Percentiles rank a stretch among this genome's conserved stretches.
These are phyloP conservation scores for Dryobota labecula DNA, from an alignment of 2,888 invertebrate species.

Conservation along the genomic window DNA sequence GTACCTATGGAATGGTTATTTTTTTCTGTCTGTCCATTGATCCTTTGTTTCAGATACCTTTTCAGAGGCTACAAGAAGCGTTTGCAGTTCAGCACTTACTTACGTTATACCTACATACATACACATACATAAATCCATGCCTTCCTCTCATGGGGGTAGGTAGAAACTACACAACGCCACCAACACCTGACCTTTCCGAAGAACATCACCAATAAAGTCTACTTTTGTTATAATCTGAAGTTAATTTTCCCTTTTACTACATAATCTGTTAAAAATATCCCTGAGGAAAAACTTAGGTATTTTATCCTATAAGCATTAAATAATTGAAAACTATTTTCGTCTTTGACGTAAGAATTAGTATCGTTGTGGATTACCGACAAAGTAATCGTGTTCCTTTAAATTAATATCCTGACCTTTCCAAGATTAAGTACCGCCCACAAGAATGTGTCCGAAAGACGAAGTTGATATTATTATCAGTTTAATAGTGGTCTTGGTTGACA, in stretches of 20 bases:
- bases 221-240: neutral
- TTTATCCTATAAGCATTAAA: neutral
- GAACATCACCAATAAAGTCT: neutral
- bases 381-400: constrained; percentile 22
- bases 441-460: neutral
- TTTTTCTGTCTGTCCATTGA: too few relatives aligned
- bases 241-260: neutral
- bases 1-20: neutral
- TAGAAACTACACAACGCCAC: neutral
- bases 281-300: neutral
- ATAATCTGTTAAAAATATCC: neutral
- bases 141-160: neutral
- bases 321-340: constrained; percentile 18
- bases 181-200: neutral
- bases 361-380: constrained; percentile 6
- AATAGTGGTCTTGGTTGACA: constrained; percentile 10
- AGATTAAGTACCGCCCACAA: constrained; percentile 13
- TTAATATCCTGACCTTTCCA: constrained; percentile 36
- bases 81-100: neutral
- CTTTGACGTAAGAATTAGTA: constrained; percentile 12
- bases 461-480: neutral
- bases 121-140: neutral
- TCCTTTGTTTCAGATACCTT: constrained; percentile 7
- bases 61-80: neutral
- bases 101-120: neutral